Conservation (phyloP, 2,888 invertebrate species). For the Metellina segmentata region DNA sequence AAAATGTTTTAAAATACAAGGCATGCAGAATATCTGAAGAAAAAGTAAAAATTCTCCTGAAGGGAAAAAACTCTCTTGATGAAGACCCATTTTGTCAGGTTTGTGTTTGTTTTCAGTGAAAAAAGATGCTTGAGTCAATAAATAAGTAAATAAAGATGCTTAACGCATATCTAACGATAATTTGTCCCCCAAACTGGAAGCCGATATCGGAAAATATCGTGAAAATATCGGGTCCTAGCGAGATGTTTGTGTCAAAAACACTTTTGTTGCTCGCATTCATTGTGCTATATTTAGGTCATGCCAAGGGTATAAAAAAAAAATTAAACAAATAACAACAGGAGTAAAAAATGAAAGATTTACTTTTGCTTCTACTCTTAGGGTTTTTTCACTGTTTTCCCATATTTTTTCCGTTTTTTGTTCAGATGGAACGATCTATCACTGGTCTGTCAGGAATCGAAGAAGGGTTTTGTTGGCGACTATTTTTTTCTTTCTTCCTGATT, state of each 20-base stretch:
- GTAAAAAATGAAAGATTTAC: constrained; percentile 35
- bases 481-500: constrained; percentile 19
- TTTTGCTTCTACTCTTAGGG: constrained; percentile 20
- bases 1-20: neutral
- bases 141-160: constrained; percentile 53
- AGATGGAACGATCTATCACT: constrained; percentile 32
- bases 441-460: constrained; percentile 45
- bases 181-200: constrained; percentile 42
- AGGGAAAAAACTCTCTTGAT: constrained; percentile 13
- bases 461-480: constrained; percentile 25
- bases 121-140: constrained; percentile 16
- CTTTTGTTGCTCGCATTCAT: constrained; percentile 41
- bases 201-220: constrained; percentile 62
- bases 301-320: constrained; percentile 16
- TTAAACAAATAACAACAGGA: constrained; percentile 37
- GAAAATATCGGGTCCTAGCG: constrained; percentile 34
- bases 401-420: constrained; percentile 11
- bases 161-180: constrained; percentile 55
- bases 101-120: constrained; percentile 10
- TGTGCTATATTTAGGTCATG: constrained; percentile 55
- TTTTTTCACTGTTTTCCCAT: constrained; percentile 31
- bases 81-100: constrained; percentile 18
- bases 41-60: neutral
- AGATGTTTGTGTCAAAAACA: constrained; percentile 59
- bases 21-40: neutral